Conservation (phyloP, 2,113 vertebrate genomes). For the Trematomus loennbergii region DNA sequence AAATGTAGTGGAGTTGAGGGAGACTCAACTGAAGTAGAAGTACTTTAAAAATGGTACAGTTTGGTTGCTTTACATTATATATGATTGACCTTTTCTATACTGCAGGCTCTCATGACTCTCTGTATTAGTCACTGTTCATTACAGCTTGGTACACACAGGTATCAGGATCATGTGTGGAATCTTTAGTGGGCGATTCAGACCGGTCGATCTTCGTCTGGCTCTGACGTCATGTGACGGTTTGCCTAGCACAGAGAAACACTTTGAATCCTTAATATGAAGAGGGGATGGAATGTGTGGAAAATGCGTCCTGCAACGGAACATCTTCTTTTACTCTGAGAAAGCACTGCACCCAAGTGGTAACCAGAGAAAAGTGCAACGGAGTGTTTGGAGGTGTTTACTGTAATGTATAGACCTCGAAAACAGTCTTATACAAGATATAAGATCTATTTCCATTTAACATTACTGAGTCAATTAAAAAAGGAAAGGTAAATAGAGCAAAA, state of each 20-base stretch:
- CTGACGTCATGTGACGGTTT: conserved; percentile 63
- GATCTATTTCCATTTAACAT: no score
- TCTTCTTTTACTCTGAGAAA: conserved; percentile 35
- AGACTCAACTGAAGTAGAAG: no score
- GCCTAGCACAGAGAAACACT: conserved; percentile 8
- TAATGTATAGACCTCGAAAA: no score
- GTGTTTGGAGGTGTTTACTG: background rate
- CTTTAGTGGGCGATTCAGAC: conserved; percentile 70
- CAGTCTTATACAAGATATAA: no score
- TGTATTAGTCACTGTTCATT: conserved; percentile 10
- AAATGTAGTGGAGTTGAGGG: no score
- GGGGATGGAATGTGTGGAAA: background rate
- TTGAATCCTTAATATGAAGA: conserved; percentile 25
- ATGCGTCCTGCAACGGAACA: fast-evolving
- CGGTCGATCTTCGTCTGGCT: conserved; percentile 10
- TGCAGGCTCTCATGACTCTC: background rate
- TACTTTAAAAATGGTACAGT: no score
- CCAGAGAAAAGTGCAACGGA: conserved; percentile 29
- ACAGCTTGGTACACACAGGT: conserved; percentile 11
- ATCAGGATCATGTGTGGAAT: conserved; percentile 46
- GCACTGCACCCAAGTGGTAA: conserved; percentile 69
- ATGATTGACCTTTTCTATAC: background rate
- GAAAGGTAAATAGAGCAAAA: background rate
- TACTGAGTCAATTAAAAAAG: background rate
- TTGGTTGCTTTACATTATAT: background rate